Evolutionary conservation across 2,113 vertebrate species (phyloP).

Genomic region (Melanostigma gelatinosum): DNA sequence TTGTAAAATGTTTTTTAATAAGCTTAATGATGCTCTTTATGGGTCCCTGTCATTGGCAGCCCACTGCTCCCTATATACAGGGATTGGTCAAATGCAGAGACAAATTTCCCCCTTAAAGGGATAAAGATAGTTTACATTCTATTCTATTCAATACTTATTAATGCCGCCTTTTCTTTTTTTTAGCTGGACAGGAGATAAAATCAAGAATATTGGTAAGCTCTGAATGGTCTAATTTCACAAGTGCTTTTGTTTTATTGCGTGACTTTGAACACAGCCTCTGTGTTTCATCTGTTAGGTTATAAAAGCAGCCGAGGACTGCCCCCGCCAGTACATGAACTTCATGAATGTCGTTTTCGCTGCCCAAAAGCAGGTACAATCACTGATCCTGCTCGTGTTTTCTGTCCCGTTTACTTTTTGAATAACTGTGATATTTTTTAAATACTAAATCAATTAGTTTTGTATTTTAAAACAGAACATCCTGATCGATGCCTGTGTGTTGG

Average conservation of each 20-base stretch:
- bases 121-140: too few relatives aligned
- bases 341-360: slow-evolving; percentile 99
- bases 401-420: not conserved
- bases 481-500: slow-evolving; percentile 96
- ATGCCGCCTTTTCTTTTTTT: slow-evolving; percentile 40
- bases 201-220: slow-evolving; percentile 94
- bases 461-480: slow-evolving; percentile 87
- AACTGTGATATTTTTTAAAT: not conserved
- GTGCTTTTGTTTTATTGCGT: not conserved
- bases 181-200: slow-evolving; percentile 92
- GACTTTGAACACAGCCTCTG: slow-evolving; percentile 15
- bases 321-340: slow-evolving; percentile 97
- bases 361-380: slow-evolving; percentile 90
- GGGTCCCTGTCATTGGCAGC: too few relatives aligned
- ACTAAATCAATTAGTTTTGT: not conserved
- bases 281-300: slow-evolving; percentile 86
- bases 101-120: too few relatives aligned
- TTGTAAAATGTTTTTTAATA: slow-evolving; percentile 59
- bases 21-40: not conserved
- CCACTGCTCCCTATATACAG: too few relatives aligned
- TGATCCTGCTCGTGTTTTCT: not conserved
- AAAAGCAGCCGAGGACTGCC: slow-evolving; percentile 95
- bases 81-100: too few relatives aligned
- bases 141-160: not conserved
- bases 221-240: not conserved